Conservation (phyloP, 2,113 vertebrate genomes). For the Pollimyrus isidori region DNA sequence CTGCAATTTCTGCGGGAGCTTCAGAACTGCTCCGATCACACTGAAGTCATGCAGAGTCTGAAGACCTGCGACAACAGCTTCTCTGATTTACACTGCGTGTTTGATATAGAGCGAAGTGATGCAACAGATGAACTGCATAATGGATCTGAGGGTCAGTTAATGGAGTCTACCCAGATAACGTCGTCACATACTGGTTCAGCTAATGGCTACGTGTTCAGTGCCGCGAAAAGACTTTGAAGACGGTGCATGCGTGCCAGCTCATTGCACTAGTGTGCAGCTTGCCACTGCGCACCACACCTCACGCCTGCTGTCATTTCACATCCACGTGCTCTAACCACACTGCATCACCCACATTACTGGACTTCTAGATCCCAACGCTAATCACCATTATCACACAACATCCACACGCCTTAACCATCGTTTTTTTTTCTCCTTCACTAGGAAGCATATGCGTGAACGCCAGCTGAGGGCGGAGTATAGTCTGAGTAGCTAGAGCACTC, state of each 20-base stretch:
- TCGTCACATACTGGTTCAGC: neutral
- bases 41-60: neutral
- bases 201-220: neutral
- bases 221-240: neutral
- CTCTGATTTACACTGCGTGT: neutral
- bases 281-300: neutral
- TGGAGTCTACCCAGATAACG: neutral
- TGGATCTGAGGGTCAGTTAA: neutral
- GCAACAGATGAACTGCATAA: neutral
- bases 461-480: neutral
- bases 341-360: neutral
- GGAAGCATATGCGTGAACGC: neutral
- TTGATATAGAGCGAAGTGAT: neutral
- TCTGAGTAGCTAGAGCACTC: neutral
- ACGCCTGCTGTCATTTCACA: neutral
- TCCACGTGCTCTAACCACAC: neutral
- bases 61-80: neutral
- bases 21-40: neutral
- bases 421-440: neutral
- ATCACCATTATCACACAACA: neutral
- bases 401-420: neutral
- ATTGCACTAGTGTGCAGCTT: neutral
- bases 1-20: neutral
- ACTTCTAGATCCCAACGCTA: neutral
- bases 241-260: neutral